phyloP scores from a whole-genome alignment of 2,113 vertebrate species.

The Smithornis capensis region DNA sequence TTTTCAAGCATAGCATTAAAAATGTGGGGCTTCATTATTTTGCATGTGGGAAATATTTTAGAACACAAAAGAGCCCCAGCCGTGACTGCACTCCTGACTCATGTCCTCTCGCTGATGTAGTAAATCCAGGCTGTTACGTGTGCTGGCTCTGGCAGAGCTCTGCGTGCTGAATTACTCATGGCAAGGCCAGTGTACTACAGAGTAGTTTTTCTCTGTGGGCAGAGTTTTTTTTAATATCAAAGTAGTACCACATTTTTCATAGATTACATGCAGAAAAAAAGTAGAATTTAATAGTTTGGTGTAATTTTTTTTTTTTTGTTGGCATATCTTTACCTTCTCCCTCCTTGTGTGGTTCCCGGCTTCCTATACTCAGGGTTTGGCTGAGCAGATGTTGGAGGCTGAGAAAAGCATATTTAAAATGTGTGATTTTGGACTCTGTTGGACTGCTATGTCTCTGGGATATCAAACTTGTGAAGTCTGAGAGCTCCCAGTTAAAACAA shows the following conservation, averaged over 20 bases:
- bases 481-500: neutral
- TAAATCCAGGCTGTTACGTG: neutral
- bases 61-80: neutral
- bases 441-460: neutral
- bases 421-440: neutral
- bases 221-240: rapidly evolving
- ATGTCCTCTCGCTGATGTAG: neutral
- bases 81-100: neutral
- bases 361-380: neutral
- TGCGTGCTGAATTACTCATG: neutral
- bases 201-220: neutral
- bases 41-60: neutral
- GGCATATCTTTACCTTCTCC: neutral
- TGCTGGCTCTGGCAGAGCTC: neutral
- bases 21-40: neutral
- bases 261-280: neutral
- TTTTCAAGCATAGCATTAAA: neutral
- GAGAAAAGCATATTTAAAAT: neutral
- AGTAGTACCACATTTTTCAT: neutral
- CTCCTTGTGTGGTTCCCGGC: neutral
- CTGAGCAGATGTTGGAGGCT: neutral
- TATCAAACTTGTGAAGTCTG: neutral
- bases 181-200: neutral
- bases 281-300: neutral
- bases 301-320: neutral